Percentiles rank a stretch among this genome's conserved stretches.
Evolutionary conservation across 2,113 vertebrate species (phyloP).

Genomic region (Brachypteracias leptosomus): DNA sequence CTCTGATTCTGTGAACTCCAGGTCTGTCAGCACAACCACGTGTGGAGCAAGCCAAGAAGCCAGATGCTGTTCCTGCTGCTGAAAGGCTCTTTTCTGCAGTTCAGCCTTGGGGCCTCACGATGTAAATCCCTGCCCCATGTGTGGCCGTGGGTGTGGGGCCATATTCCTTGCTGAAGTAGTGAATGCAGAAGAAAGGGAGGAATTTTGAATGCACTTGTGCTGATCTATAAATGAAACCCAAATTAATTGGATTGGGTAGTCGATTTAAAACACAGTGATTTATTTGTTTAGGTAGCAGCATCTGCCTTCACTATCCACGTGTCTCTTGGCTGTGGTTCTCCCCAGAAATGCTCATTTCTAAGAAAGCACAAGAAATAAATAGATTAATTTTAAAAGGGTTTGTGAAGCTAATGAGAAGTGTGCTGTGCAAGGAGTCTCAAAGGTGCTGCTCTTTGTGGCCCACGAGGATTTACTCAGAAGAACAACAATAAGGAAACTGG

Average conservation of each 20-base stretch:
- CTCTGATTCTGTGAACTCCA: too few relatives aligned
- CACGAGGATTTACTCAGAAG: neutral
- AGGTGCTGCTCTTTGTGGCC: neutral
- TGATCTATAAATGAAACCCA: neutral
- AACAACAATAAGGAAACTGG: neutral
- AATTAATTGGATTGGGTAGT: neutral
- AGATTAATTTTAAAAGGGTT: neutral
- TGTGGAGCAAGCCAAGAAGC: slow-evolving; percentile 38
- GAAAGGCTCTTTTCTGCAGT: slow-evolving; percentile 28
- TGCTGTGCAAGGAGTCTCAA: neutral
- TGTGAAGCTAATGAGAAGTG: neutral
- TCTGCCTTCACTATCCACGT: neutral
- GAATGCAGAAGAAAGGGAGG: neutral
- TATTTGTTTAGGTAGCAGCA: neutral
- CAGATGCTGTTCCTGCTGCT: slow-evolving; percentile 41
- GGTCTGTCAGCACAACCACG: slow-evolving; percentile 45
- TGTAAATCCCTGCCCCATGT: slow-evolving; percentile 39
- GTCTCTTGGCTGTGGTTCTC: neutral
- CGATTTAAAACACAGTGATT: neutral
- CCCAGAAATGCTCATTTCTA: neutral
- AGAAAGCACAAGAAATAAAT: neutral
- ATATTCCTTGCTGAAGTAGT: slow-evolving; percentile 28
- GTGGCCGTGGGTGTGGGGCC: neutral
- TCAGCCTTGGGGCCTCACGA: neutral
- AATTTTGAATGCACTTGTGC: neutral